Base-by-base conservation (phyloP, 2,113 vertebrate genomes). In the Nicator chloris region DNA sequence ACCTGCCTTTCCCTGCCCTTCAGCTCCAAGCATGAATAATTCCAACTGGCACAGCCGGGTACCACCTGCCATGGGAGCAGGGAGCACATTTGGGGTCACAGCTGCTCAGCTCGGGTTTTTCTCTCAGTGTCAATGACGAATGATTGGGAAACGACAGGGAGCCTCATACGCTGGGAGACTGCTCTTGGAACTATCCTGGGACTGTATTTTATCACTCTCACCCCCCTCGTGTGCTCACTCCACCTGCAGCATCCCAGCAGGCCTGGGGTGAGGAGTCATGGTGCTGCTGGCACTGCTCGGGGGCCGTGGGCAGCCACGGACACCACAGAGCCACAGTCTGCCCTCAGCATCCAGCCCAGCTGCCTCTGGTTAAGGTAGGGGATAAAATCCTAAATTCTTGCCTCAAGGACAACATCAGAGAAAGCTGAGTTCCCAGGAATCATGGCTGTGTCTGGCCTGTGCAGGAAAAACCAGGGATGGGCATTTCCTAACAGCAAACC, bases 361-460 rank as follows among this genome's bases (percentile, higher is more conserved):
- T 21, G 14, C 12, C 50, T 21, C 42, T 39, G 24, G 4, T 15
- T 24, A 31, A 64, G n/a, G 35, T 23, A 65, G 11, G 28, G 42
- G 23, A 65, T 47, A 64, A 57, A 82, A 82, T 23, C 42, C 45
- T 20, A 31, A 73, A 24, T 56, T 81, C 17, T 50, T 33, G 16
- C 44, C 60, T 49, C 51, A 37, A 50, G 47, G 42, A n/a, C 2
- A 10, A 40, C 9, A 2, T 17, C 24, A 59, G 80, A 54, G 44
- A 72, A 54, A 73, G 45, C 30, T 16, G 35, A 37, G 40, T 5
- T 60, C 60, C 33, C 54, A 51, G 64, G 39, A 76, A 11, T n/a
- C 13, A 0, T 4, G 39, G n/a, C 11, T 1, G 0, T 9, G 71
- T 27, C 40, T 61, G 18, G 23, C 45, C 57, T 28, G 10, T 3